phyloP scores from a whole-genome alignment of 2,797 vertebrate species.

The Tragopan temminckii region DNA sequence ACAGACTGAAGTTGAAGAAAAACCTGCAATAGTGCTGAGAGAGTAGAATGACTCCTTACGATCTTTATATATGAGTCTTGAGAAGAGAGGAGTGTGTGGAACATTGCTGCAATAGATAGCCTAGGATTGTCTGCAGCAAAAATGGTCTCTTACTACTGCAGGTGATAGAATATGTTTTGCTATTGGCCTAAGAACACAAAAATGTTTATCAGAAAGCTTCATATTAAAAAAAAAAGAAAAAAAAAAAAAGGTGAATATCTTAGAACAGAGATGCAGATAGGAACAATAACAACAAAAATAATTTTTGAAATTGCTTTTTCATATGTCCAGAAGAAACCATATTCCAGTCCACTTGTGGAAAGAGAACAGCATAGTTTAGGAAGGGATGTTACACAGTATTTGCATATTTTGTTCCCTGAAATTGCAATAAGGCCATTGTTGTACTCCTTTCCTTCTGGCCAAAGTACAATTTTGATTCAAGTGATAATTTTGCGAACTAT shows the following conservation, averaged over 20 bases:
- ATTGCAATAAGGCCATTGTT: background rate
- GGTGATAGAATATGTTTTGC: background rate
- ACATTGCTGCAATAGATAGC: background rate
- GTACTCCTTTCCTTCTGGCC: background rate
- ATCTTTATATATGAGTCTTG: fast-evolving
- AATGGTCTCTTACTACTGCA: background rate
- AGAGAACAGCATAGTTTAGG: background rate
- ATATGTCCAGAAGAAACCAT: background rate
- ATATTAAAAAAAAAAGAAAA: background rate
- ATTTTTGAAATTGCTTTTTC: background rate
- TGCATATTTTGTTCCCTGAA: background rate
- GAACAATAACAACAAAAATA: background rate
- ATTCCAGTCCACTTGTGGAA: background rate
- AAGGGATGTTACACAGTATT: background rate
- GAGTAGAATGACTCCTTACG: background rate
- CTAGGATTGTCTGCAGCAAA: background rate
- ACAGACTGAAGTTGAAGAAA: background rate
- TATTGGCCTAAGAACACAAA: background rate
- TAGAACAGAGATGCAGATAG: background rate
- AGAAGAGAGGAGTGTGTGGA: background rate
- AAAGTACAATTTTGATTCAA: background rate
- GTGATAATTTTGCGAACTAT: background rate
- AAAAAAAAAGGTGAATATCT: background rate
- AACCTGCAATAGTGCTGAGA: background rate
- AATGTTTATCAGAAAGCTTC: background rate